Evolutionary conservation across 2,888 invertebrate species (phyloP), one percentile per base, ranked within the genome.

Genomic region (Drosophila paranaensis): DNA sequence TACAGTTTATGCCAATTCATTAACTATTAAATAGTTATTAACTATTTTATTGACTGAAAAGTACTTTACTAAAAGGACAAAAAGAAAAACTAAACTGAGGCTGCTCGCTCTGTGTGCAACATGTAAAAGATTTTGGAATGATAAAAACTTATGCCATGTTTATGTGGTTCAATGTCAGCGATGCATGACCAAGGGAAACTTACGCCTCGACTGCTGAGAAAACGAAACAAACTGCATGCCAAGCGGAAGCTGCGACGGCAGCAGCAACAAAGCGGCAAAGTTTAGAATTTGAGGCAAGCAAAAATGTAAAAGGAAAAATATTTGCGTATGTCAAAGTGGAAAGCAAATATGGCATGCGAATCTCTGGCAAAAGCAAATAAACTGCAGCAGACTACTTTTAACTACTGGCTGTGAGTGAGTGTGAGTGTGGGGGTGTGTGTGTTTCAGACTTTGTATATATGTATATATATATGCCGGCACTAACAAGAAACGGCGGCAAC

Each of bases 301-400:
- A 45, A 58, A 71, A 61, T 48, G 45, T 45, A 42, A 60, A 62
- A 58, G 51, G 35, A 51, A 67, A 81, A 77, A 74, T 81, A 81
- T 83, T 74, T 81, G 64, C 55, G 56, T 69, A 50, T 55, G 71
- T 65, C 70, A 78, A 87, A 78, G 73, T 71, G 74, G 60, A 75
- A 27, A 60, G 58, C 57, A 81, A 77, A 74, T 75, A 81, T 81
- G 55, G 55, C 61, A 74, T 69, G 66, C 54, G 81, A 68, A 58
- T 61, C 53, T 39, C 48, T 39, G 53, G 56, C 35, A 63, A 61
- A 58, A 50, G 64, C 62, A 75, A 71, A 74, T 79, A 69, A 74
- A 51, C 75, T 82, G 56, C 71, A 71, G 43, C 51, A 53, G 30
- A 45, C 20, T 35, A 50, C 30, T 46, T 37, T 33, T 33, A 33